Base-by-base conservation (phyloP, 2,113 vertebrate species). In the Eolophus roseicapilla region DNA sequence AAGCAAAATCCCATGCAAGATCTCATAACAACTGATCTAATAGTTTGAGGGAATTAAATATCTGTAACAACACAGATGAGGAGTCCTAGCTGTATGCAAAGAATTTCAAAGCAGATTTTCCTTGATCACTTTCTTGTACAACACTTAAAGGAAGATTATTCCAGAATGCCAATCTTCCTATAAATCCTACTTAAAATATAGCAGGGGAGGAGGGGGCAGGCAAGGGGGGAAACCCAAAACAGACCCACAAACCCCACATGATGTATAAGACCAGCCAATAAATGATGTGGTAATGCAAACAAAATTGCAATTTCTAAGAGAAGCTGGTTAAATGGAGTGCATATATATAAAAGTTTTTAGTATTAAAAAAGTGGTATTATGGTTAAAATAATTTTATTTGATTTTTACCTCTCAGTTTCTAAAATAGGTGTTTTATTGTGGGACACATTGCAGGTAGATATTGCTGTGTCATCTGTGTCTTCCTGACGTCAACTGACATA, bases 221-320 rank as follows among this genome's bases (percentile, higher is more conserved):
- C 3, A 24, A n/a, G 1, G 8, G 3, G 18, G 2, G 6, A 39
- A 52, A 50, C 10, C 13, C 8, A 29, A 86, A 82, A 3, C 35
- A 67, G 79, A 15, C 1, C 16, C 10, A 10, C 7, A 31, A 31
- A 25, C 4, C 0, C 3, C 28, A n/a, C 0, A 1, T 18, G 13
- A 28, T 59, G 31, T 35, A 31, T 47, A 73, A 69, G 68, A 46
- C 2, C 13, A 81, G 29, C 6, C 14, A 47, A 17, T n/a, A 81
- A 52, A 41, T 49, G 0, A 24, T 17, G 81, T n/a, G 15, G 6
- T 17, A 82, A 64, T 68, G 19, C 14, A 67, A 92, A 44, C 12
- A 80, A 31, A 86, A 71, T 24, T 60, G 7, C 13, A 46, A 0
- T 24, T 60, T 7, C 8, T 68, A 31, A 63, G 19, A 85, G 19